Conservation (phyloP, 2,113 vertebrate species). For the Pterocles orientalis region DNA sequence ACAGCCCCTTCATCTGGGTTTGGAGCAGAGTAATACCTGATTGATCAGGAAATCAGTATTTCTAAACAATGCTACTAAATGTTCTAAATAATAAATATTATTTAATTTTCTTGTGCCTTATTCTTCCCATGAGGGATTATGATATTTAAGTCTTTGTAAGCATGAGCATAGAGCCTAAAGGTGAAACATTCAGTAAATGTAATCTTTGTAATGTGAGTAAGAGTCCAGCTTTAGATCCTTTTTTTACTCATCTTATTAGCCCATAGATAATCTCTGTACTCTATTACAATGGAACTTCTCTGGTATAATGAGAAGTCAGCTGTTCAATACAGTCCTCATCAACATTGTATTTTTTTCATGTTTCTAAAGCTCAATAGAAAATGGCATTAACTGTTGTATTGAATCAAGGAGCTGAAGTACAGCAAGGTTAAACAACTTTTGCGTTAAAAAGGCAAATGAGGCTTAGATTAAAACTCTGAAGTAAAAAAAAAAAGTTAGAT, state of each 20-base stretch:
- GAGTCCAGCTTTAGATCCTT: not conserved
- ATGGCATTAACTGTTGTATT: constrained; percentile 19
- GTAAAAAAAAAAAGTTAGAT: not conserved
- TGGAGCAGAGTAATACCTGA: not conserved
- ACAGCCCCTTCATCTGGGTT: not conserved
- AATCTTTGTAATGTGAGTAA: constrained; percentile 11
- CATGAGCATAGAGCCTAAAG: constrained; percentile 3
- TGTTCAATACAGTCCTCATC: constrained; percentile 29
- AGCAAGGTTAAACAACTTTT: constrained; percentile 56
- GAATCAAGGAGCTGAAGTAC: constrained; percentile 22
- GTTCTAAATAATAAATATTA: constrained; percentile 5
- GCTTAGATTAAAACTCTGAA: constrained; percentile 35
- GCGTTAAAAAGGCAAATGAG: constrained; percentile 34
- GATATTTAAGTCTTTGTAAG: constrained; percentile 39
- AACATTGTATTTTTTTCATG: not conserved
- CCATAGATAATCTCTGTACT: constrained; percentile 6
- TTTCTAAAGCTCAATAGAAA: constrained; percentile 43
- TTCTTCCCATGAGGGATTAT: not conserved
- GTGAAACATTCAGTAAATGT: constrained; percentile 38
- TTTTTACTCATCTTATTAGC: constrained; percentile 13
- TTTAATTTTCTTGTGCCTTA: not conserved
- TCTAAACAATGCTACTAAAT: not conserved
- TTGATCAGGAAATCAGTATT: not conserved
- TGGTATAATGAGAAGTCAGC: constrained; percentile 30
- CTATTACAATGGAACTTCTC: not conserved